Evolutionary conservation across 2,888 invertebrate genomes (phyloP), one percentile per base, ranked within the genome.

Genomic region (Cacoxenus indagator): DNA sequence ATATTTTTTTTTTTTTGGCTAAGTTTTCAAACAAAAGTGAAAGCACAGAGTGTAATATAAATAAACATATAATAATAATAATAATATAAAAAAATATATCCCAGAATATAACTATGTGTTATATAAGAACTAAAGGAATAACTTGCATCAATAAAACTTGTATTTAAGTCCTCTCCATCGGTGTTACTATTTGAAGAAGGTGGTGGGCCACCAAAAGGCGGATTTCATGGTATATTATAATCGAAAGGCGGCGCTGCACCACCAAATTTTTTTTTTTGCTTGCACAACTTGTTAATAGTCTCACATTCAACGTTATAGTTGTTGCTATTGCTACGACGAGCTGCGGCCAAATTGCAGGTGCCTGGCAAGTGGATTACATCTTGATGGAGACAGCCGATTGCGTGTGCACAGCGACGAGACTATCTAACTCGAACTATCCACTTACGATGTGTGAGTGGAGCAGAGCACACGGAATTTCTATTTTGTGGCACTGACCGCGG

Each of bases 321-420:
- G 87, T 95, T 97, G 99, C 97, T 78, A 99, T 99, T 89, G 98
- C 99, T 81, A 98, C 94, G 89, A 81, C 91, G 90, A 93, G 95
- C 95, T 87, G 99, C 99, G 5, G 99, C 95, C 22, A 99, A 90
- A 67, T 98, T 0, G 98, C 96, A 2, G 99, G 99, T 31, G 97
- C 96, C 79, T 98, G 96, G 6, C 98, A 93, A 26, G 95, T 94
- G 88, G 99, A 90, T 89, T 98, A 99, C 51, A 99, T 88, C 87
- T 98, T 98, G 70, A 96, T 95, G 79, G 96, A 97, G 29, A 93
- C 94, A 0, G 94, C 95, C 89, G 96, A 99, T 69, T 94, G 94
- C n/a, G n/a, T n/a, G n/a, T n/a, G n/a, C n/a, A n/a, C n/a, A n/a
- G n/a, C n/a, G n/a, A n/a, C n/a, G n/a, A n/a, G n/a, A n/a, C n/a